Evolutionary conservation across 1,140 invertebrate species (phyloP), one percentile per base, ranked within the genome.

Genomic region (Sogatella furcifera): DNA sequence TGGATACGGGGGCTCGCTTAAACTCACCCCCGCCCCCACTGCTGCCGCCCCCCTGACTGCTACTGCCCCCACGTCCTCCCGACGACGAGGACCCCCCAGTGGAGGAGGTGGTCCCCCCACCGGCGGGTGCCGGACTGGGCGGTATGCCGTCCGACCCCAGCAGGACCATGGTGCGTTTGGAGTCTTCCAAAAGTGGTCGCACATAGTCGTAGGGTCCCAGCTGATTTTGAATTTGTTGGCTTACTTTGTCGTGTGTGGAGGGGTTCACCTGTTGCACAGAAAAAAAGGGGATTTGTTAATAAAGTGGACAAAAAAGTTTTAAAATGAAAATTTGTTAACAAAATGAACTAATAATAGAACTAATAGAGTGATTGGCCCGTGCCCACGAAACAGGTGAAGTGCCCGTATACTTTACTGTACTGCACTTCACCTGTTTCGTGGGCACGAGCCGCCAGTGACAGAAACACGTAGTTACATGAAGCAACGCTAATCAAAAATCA

Each of bases 141-240:
- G 82, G 83, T 5, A 60, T 55, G 6, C 82, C 82, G 68, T 85
- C 85, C 62, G 88, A 82, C 9, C 86, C 87, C 64, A 88, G 83
- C 52, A 87, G 74, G 60, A 80, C 77, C 69, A 82, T 83, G 42
- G 81, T 78, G 66, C 86, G 81, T 61, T 79, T 81, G 38, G 82
- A 79, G 66, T 86, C 81, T 61, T 80, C 82, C 62, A 85, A 72
- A 53, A 86, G 73, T 60, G 82, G 81, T 70, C 82, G 81, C 34
- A 88, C 81, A 53, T 80, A 73, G 43, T 81, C 77, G 71, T 84
- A 90, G 68, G 84, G 82, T 34, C 88, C 88, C 52, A 90, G 74
- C 64, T 83, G 84, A 52, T 79, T 83, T 69, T 86, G 83, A 65
- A 90, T 88, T 68, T 88, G 81, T 68, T 85, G 81, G 55, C 80